Evolutionary conservation across 2,113 vertebrate genomes (phyloP), one percentile per base, ranked within the genome.

Genomic region (Scortum barcoo): DNA sequence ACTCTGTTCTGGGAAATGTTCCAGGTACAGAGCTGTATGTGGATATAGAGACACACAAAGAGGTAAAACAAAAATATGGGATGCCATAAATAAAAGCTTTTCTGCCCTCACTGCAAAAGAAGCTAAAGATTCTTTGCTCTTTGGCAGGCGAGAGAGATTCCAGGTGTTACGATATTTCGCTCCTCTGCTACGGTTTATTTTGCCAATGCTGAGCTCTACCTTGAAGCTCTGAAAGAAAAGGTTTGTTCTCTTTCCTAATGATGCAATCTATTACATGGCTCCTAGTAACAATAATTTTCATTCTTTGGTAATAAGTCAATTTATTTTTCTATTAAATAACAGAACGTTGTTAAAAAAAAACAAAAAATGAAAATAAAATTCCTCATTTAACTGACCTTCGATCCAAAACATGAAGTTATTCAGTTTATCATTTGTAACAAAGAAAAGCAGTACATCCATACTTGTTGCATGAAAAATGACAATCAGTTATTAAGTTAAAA

Each of bases 121-220:
- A 48, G 5, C 8, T 24, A 30, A 66, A 19, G 1, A 40, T 40
- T 7, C 62, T 56, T 78, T 26, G 54, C 72, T 84, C 7, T 53
- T 65, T 86, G 73, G 30, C 85, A 99, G 98, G 97, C 95, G 50
- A 95, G 88, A 80, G 96, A 97, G 78, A 83, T 99, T 83, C 96
- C 97, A 0, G 98, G 98, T 0, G 93, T 99, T 84, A 99, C 97
- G 83, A 97, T 99, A 85, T 99, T 99, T 90, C 95, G 92, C 58
- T 99, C 97, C 13, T 97, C 98, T 0, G 93, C 96, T 61, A 98
- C 98, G 0, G 4, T 99, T n/a, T 99, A 98, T 93, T 99, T 99
- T 60, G 98, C 98, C 78, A 99, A 99, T 0, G 97, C 97, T 51
- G 98, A 99, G 80, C 89, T 99, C 20, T 99, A 97, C 0, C 90